Percentiles rank a stretch among this genome's conserved stretches.
Evolutionary conservation across 2,888 invertebrate genomes (phyloP).

Genomic region (Gasteruption jaculator): DNA sequence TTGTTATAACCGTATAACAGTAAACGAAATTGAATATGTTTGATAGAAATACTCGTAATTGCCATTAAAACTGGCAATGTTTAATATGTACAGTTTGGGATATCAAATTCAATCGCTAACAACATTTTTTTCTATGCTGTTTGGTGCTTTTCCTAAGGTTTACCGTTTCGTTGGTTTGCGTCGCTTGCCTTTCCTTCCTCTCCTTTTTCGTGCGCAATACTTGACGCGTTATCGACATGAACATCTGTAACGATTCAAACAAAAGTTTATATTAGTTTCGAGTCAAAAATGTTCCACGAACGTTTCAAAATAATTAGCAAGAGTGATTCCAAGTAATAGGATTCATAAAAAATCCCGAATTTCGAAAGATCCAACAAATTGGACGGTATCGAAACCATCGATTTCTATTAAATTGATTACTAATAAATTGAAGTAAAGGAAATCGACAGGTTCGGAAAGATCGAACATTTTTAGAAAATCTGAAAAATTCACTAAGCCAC

Average conservation of each 20-base stretch:
- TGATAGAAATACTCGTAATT: constrained; percentile 36
- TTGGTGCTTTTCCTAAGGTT: constrained; percentile 65
- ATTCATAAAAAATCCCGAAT: background rate
- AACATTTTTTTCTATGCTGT: constrained; percentile 54
- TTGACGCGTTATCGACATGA: constrained; percentile 69
- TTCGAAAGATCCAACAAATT: background rate
- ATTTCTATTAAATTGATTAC: too few relatives aligned
- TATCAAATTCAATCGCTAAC: constrained; percentile 46
- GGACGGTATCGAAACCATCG: too few relatives aligned
- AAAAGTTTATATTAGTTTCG: constrained; percentile 3
- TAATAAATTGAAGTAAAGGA: too few relatives aligned
- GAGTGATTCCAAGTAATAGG: background rate
- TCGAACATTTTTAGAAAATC: too few relatives aligned
- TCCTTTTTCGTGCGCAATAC: constrained; percentile 83
- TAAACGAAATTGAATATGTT: constrained; percentile 40
- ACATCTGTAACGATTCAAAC: constrained; percentile 61
- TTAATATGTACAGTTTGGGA: constrained; percentile 29
- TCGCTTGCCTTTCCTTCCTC: constrained; percentile 71
- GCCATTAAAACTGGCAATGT: constrained; percentile 35
- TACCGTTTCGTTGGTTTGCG: constrained; percentile 64
- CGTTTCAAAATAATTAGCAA: too few relatives aligned
- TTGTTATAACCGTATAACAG: constrained; percentile 37
- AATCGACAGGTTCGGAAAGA: too few relatives aligned
- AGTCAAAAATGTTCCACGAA: too few relatives aligned
- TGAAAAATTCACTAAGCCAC: too few relatives aligned